phyloP scores from a whole-genome alignment of 2,797 vertebrate genomes.

The Pygocentrus nattereri region DNA sequence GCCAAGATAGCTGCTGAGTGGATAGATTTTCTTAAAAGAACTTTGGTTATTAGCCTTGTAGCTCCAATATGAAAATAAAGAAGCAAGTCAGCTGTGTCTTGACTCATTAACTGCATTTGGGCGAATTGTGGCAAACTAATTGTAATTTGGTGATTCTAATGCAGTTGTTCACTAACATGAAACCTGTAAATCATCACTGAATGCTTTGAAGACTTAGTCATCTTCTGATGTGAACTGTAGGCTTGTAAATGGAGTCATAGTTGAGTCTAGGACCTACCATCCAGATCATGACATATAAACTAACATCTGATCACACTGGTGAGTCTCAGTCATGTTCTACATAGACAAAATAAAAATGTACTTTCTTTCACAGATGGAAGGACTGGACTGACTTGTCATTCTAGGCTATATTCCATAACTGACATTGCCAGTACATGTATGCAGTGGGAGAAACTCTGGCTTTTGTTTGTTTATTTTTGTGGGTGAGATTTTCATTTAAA shows the following conservation, averaged over 20 bases:
- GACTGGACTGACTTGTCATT: neutral
- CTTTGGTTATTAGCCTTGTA: too few species aligned
- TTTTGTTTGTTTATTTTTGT: neutral
- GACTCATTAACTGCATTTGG: too few species aligned
- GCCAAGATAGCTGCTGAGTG: too few species aligned
- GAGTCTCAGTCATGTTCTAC: neutral
- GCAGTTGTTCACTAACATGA: too few species aligned
- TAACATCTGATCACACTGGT: neutral
- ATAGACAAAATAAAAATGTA: neutral
- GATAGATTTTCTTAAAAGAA: too few species aligned
- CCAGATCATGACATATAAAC: neutral
- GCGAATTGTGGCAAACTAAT: too few species aligned
- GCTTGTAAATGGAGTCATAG: neutral
- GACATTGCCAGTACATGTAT: neutral
- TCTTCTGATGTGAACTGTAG: neutral
- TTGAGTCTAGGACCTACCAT: neutral
- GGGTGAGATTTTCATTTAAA: neutral
- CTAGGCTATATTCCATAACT: neutral
- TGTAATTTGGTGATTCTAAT: too few species aligned
- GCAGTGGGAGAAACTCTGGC: neutral
- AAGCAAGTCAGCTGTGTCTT: too few species aligned
- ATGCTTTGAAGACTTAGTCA: too few species aligned
- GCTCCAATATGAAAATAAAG: too few species aligned
- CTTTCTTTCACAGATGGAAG: neutral
- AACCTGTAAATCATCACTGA: too few species aligned